Percentiles rank a stretch among this genome's conserved stretches.
These are phyloP conservation scores for Chaetodon trifascialis DNA, from an alignment of 2,113 vertebrate species.

Conservation along the genomic window DNA sequence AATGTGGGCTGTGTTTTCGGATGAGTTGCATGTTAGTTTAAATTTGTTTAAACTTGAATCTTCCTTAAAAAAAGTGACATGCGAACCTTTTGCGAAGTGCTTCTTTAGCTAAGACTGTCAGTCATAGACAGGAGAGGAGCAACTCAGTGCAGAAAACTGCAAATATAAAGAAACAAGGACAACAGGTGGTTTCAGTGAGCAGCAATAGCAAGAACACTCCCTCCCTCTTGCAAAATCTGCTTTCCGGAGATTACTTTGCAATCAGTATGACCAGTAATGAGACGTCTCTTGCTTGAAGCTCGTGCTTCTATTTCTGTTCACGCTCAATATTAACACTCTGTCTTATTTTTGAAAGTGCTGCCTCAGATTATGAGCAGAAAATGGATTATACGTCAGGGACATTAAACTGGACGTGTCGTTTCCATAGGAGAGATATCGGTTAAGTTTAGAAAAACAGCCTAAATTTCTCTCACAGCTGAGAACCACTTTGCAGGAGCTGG, in stretches of 20 bases:
- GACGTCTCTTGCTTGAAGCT: background rate
- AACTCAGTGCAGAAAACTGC: conserved; percentile 1
- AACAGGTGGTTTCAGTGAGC: conserved; percentile 48
- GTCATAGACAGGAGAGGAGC: background rate
- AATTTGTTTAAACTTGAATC: background rate
- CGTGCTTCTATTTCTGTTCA: background rate
- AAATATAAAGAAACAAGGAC: conserved; percentile 4
- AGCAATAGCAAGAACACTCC: background rate
- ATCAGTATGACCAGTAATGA: background rate
- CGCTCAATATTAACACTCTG: background rate
- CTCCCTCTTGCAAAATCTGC: background rate
- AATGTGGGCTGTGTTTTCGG: background rate
- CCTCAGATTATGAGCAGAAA: conserved; percentile 7
- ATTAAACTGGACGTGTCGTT: background rate
- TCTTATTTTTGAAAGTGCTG: conserved; percentile 1
- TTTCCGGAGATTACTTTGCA: conserved; percentile 9
- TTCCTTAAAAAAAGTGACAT: background rate
- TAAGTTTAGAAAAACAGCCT: background rate
- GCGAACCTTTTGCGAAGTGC: too few species aligned
- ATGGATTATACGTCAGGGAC: background rate
- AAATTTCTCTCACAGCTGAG: conserved; percentile 2
- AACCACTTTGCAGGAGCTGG: conserved; percentile 3
- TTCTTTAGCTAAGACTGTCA: too few species aligned
- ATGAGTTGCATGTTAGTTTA: background rate
- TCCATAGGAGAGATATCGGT: background rate